Evolutionary conservation across 1,140 invertebrate species (phyloP).

Genomic region (Drosophila mojavensis): DNA sequence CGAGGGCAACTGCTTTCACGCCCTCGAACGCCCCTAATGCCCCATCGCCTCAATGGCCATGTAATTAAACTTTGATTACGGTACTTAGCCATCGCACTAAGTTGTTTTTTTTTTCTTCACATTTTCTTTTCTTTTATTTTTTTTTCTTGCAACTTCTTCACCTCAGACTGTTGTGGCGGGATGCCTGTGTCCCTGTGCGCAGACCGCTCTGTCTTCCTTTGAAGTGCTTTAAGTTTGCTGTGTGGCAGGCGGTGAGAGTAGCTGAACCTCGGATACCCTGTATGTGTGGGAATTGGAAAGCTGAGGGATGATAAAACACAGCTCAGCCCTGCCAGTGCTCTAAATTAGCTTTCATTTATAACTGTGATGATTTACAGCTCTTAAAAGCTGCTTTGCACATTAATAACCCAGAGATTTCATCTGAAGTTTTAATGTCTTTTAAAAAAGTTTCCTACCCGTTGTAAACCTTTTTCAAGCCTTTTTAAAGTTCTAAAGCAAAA

Average conservation of each 20-base stretch:
- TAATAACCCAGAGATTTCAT: too few species aligned
- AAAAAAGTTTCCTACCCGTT: too few species aligned
- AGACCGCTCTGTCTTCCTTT: slow-evolving; percentile 12
- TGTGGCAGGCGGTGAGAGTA: background rate
- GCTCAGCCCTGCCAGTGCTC: too few species aligned
- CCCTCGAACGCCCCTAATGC: slow-evolving; percentile 19
- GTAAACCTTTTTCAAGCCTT: too few species aligned
- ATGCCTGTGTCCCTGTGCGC: slow-evolving; percentile 13
- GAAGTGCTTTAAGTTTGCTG: slow-evolving; percentile 14
- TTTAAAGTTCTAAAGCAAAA: background rate
- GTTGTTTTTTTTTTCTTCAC: slow-evolving; percentile 43
- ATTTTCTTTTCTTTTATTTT: slow-evolving; percentile 25
- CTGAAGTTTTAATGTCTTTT: too few species aligned
- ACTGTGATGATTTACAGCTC: too few species aligned
- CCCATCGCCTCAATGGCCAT: slow-evolving; percentile 69
- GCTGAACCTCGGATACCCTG: slow-evolving; percentile 17
- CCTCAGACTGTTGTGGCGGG: slow-evolving; percentile 20
- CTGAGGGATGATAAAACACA: too few species aligned
- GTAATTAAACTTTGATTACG: slow-evolving; percentile 82
- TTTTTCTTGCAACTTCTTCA: slow-evolving; percentile 44
- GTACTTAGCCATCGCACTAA: slow-evolving; percentile 76
- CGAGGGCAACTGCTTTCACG: slow-evolving; percentile 15
- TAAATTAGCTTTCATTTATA: too few species aligned
- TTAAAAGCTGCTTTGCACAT: too few species aligned
- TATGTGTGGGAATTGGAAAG: background rate